Evolutionary conservation across 2,888 invertebrate genomes (phyloP).

Genomic region (Fabriciana adippe): DNA sequence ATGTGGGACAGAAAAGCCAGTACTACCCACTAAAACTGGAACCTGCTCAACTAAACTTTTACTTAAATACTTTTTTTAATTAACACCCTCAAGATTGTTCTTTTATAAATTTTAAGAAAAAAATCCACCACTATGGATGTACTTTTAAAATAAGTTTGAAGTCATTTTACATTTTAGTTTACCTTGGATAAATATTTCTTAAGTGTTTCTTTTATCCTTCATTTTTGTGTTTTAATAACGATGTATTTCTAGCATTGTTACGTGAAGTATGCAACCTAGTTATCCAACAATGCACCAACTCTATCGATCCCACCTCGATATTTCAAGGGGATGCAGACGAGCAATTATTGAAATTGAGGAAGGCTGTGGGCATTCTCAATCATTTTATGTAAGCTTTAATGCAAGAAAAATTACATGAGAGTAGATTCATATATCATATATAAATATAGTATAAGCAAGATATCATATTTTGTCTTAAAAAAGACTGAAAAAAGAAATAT

Average conservation of each 20-base stretch:
- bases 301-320: conserved; percentile 89
- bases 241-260: conserved; percentile 82
- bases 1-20: too few relatives aligned
- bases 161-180: background rate
- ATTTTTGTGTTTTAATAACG: too few relatives aligned
- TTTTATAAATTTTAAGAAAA: too few relatives aligned
- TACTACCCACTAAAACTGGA: too few relatives aligned
- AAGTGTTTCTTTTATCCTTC: too few relatives aligned
- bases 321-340: conserved; percentile 94
- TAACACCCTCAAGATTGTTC: too few relatives aligned
- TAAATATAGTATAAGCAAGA: too few relatives aligned
- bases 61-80: too few relatives aligned
- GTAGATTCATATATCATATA: too few relatives aligned
- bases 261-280: conserved; percentile 91
- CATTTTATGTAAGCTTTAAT: conserved; percentile 80
- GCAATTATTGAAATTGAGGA: conserved; percentile 82
- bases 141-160: background rate
- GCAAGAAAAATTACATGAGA: background rate
- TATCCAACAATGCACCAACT: conserved; percentile 87
- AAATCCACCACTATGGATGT: background rate
- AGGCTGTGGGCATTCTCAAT: conserved; percentile 74
- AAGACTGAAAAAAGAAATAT: too few relatives aligned
- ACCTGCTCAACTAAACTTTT: too few relatives aligned
- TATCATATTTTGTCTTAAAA: too few relatives aligned
- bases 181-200: background rate